phyloP scores from a whole-genome alignment of 1,140 invertebrate genomes.

The Vanessa atalanta region DNA sequence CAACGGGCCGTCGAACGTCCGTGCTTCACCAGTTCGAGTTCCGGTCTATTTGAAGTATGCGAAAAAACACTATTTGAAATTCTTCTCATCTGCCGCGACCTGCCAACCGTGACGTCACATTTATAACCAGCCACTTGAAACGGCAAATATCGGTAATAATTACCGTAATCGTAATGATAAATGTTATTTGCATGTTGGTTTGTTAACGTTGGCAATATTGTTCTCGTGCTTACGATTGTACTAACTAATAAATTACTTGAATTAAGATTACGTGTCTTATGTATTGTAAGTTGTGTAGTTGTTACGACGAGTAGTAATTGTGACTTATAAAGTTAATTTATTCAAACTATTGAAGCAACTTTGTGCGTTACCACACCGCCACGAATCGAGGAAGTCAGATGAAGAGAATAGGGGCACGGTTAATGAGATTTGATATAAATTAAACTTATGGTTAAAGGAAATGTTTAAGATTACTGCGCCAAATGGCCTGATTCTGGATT shows the following conservation, averaged over 20 bases:
- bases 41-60: slow-evolving; percentile 64
- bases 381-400: not conserved
- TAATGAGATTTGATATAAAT: not conserved
- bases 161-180: slow-evolving; percentile 38
- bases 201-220: slow-evolving; percentile 1
- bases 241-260: not conserved
- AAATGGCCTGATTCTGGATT: no score
- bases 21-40: slow-evolving; percentile 57
- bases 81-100: slow-evolving; percentile 52
- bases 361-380: not conserved
- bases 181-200: not conserved
- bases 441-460: not conserved
- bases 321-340: slow-evolving; percentile 5
- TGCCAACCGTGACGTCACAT: slow-evolving; percentile 55
- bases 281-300: slow-evolving; percentile 14
- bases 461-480: not conserved
- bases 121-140: slow-evolving; percentile 21
- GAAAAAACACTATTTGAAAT: slow-evolving; percentile 60
- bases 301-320: not conserved
- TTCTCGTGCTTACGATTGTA: slow-evolving; percentile 15
- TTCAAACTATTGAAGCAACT: not conserved
- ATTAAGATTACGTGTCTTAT: slow-evolving; percentile 12
- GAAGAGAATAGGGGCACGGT: not conserved
- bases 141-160: slow-evolving; percentile 41
- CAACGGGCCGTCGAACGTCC: slow-evolving; percentile 51